These are phyloP conservation scores for Odontocerum albicorne DNA, from an alignment of 2,888 invertebrate genomes.

Conservation along the genomic window DNA sequence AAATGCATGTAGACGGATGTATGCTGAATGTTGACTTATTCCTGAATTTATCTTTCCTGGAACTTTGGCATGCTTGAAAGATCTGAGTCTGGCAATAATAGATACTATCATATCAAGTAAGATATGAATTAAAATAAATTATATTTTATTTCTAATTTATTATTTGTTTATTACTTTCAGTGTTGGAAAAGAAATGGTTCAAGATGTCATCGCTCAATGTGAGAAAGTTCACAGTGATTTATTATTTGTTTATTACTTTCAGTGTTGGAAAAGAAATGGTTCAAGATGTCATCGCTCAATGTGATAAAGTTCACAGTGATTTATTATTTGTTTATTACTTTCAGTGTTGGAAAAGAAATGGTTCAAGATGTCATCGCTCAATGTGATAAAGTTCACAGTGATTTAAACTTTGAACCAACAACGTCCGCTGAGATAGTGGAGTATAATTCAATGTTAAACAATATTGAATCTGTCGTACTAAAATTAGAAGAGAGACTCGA, in stretches of 20 bases:
- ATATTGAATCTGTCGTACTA: slow-evolving; percentile 65
- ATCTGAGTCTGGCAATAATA: too few relatives aligned
- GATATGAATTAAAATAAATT: not conserved
- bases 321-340: slow-evolving; percentile 56
- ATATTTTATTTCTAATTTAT: not conserved
- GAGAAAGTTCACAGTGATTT: slow-evolving; percentile 58
- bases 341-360: slow-evolving; percentile 65
- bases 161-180: too few relatives aligned
- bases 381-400: slow-evolving; percentile 64
- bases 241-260: too few relatives aligned
- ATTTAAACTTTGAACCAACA: slow-evolving; percentile 66
- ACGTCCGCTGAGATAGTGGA: slow-evolving; percentile 73
- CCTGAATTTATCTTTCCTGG: too few relatives aligned
- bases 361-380: slow-evolving; percentile 62
- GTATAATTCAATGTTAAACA: slow-evolving; percentile 70
- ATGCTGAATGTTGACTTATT: too few relatives aligned
- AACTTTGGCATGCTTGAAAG: too few relatives aligned
- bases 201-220: slow-evolving; percentile 62
- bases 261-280: slow-evolving; percentile 68
- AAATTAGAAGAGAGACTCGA: slow-evolving; percentile 72
- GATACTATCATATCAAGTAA: too few relatives aligned
- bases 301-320: slow-evolving; percentile 64
- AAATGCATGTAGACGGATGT: too few relatives aligned
- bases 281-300: slow-evolving; percentile 60
- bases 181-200: slow-evolving; percentile 63